Percentiles rank a stretch among this genome's conserved stretches.
Conservation (phyloP, 1,140 invertebrate species). For the Choristoneura fumiferana region DNA sequence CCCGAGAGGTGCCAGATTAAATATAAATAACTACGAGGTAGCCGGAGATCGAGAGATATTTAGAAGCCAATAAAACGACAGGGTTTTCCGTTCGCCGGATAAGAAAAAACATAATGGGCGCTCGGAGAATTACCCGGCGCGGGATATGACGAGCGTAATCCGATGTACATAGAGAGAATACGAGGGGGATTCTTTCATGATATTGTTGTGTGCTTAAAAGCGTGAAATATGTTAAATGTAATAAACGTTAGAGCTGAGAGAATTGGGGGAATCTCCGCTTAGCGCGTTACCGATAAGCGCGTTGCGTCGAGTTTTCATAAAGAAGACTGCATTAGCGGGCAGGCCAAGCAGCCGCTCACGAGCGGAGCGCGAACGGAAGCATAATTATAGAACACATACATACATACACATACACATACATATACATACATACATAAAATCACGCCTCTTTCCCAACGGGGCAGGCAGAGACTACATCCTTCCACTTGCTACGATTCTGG, state of each 20-base stretch:
- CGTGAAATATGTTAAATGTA: constrained; percentile 12
- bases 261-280: constrained; percentile 7
- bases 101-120: too few relatives aligned
- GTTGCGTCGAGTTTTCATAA: background rate
- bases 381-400: too few relatives aligned
- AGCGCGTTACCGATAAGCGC: constrained; percentile 8
- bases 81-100: background rate
- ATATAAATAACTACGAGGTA: constrained; percentile 5
- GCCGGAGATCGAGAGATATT: background rate
- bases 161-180: too few relatives aligned
- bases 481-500: too few relatives aligned
- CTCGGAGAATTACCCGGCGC: too few relatives aligned
- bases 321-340: background rate
- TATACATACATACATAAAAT: too few relatives aligned
- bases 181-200: too few relatives aligned
- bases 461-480: too few relatives aligned
- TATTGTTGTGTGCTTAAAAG: constrained; percentile 9
- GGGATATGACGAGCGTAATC: too few relatives aligned
- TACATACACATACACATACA: too few relatives aligned
- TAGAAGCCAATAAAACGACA: constrained; percentile 10
- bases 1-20: constrained; percentile 6
- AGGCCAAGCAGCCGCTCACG: background rate
- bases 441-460: too few relatives aligned
- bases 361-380: background rate
- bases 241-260: constrained; percentile 4